Percentiles rank a stretch among this genome's conserved stretches.
These are phyloP conservation scores for Oxyteleia sp. DNA, from an alignment of 2,888 invertebrate species.

Conservation along the genomic window DNA sequence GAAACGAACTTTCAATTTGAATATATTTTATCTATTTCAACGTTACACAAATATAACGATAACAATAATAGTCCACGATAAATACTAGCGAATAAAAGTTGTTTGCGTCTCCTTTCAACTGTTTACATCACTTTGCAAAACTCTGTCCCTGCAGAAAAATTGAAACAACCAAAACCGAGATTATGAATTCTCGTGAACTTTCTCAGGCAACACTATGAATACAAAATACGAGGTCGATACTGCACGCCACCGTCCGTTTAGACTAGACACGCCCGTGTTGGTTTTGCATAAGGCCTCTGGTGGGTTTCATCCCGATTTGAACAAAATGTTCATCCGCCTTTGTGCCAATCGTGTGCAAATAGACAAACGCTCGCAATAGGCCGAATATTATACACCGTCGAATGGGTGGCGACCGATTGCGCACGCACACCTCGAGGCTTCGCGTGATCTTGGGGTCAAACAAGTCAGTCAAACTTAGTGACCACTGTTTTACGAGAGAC, in stretches of 20 bases:
- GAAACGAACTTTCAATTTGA: not conserved
- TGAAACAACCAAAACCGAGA: constrained; percentile 15
- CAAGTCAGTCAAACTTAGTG: constrained; percentile 34
- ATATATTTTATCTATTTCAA: not conserved
- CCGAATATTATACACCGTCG: constrained; percentile 44
- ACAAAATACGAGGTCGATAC: constrained; percentile 84
- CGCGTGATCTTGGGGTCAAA: constrained; percentile 42
- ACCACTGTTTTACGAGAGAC: no score
- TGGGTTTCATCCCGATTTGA: constrained; percentile 4
- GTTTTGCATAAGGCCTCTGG: constrained; percentile 80
- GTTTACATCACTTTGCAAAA: no score
- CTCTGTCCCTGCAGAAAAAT: not conserved
- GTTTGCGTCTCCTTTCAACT: no score
- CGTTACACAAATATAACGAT: no score
- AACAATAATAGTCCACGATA: no score
- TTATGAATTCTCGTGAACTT: constrained; percentile 69
- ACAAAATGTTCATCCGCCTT: constrained; percentile 30
- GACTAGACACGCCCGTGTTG: constrained; percentile 85
- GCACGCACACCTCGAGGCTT: constrained; percentile 42
- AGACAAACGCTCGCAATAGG: constrained; percentile 42
- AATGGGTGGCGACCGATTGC: constrained; percentile 23
- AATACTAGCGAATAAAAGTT: no score
- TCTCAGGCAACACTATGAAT: constrained; percentile 85
- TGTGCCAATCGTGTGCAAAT: constrained; percentile 42
- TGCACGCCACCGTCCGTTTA: constrained; percentile 78